A percentile compares a stretch with the other conserved stretches of the same genome.
Conservation (phyloP, 2,113 vertebrate genomes). For the Stictonetta naevosa region DNA sequence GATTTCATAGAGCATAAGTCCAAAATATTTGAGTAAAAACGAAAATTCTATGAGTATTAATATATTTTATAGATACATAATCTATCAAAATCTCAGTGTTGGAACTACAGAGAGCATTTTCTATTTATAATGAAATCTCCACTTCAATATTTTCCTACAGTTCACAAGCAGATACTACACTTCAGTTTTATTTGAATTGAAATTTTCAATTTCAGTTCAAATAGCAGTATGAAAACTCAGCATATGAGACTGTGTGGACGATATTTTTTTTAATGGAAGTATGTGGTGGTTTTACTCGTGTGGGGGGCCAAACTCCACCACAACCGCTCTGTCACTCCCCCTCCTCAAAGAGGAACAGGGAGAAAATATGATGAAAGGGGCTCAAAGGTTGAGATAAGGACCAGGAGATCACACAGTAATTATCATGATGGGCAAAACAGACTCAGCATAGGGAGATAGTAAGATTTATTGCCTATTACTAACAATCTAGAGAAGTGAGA, state of each 20-base stretch:
- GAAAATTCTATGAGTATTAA: background rate
- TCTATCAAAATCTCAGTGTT: background rate
- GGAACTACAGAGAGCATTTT: background rate
- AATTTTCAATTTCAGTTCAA: background rate
- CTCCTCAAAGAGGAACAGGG: too few species aligned
- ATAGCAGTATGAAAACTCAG: background rate
- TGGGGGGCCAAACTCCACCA: too few species aligned
- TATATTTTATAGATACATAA: background rate
- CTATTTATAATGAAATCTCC: background rate
- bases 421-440: too few species aligned
- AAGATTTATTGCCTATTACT: too few species aligned
- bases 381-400: too few species aligned
- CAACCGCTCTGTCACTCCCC: too few species aligned
- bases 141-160: background rate
- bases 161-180: fast-evolving
- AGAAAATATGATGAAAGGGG: too few species aligned
- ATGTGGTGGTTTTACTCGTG: too few species aligned
- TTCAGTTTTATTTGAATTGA: background rate
- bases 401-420: too few species aligned
- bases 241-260: background rate
- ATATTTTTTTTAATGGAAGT: background rate
- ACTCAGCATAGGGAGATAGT: too few species aligned
- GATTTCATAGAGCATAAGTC: background rate
- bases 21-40: background rate
- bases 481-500: too few species aligned